Evolutionary conservation across 2,113 vertebrate species (phyloP).

Genomic region (Pteruthius melanotis): DNA sequence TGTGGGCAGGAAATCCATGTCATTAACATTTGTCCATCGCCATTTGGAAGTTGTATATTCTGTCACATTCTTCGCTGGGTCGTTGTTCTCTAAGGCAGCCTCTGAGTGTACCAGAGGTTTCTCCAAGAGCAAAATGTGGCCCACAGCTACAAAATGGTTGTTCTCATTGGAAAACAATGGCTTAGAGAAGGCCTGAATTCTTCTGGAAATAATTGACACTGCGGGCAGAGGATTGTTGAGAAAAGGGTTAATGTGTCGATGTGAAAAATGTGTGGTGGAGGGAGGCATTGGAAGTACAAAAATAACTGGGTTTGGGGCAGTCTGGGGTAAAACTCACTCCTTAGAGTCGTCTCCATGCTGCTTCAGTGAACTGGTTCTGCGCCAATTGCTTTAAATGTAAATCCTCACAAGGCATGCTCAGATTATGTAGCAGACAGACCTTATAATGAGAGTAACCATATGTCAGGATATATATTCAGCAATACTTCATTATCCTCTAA

Average conservation of each 20-base stretch:
- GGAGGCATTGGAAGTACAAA: background rate
- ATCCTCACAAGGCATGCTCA: rapidly evolving
- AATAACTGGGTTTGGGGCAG: rapidly evolving
- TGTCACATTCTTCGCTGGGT: background rate
- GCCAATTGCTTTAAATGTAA: background rate
- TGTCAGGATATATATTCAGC: background rate
- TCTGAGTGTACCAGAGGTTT: background rate
- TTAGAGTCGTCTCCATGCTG: background rate
- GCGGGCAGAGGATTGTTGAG: background rate
- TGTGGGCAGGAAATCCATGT: background rate
- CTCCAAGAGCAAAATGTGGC: background rate
- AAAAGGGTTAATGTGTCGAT: background rate
- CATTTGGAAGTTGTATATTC: background rate
- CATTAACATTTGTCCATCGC: background rate
- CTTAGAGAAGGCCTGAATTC: background rate
- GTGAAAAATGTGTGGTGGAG: background rate
- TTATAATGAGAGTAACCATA: background rate
- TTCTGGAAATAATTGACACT: background rate
- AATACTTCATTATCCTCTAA: background rate
- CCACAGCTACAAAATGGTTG: background rate
- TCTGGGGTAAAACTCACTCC: background rate
- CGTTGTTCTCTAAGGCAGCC: background rate
- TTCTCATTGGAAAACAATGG: background rate
- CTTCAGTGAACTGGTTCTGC: background rate
- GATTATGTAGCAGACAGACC: background rate